phyloP scores from a whole-genome alignment of 2,113 vertebrate species.

The Zapus hudsonius region DNA sequence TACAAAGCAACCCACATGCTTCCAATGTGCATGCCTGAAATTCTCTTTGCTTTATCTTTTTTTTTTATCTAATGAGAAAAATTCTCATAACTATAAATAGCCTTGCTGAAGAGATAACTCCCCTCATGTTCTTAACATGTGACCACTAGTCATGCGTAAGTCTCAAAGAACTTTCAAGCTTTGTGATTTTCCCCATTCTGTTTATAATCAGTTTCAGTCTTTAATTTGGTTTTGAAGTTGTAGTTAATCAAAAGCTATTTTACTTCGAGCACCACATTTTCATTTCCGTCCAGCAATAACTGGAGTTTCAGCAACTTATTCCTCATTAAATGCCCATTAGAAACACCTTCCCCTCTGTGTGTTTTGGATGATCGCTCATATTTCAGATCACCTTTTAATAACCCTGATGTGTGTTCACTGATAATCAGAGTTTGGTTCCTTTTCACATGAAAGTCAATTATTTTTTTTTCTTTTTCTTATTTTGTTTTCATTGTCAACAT shows the following conservation, averaged over 20 bases:
- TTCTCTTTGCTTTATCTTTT: neutral
- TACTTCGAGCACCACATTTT: slow-evolving; percentile 82
- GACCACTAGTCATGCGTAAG: neutral
- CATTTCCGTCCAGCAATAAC: slow-evolving; percentile 86
- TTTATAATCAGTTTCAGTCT: slow-evolving; percentile 74
- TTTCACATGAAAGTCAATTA: slow-evolving; percentile 64
- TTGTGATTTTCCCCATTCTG: slow-evolving; percentile 59
- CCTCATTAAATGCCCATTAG: slow-evolving; percentile 87
- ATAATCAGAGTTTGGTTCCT: slow-evolving; percentile 75
- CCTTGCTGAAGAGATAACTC: too few species aligned
- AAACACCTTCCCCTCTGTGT: slow-evolving; percentile 85
- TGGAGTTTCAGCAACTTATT: slow-evolving; percentile 84
- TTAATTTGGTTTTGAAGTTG: slow-evolving; percentile 76
- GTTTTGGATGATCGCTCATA: slow-evolving; percentile 80
- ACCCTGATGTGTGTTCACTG: slow-evolving; percentile 52
- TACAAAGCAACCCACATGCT: neutral
- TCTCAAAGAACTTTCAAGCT: slow-evolving; percentile 37
- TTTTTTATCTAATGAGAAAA: neutral
- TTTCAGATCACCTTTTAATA: slow-evolving; percentile 78
- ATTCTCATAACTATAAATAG: neutral
- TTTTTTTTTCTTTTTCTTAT: slow-evolving; percentile 57
- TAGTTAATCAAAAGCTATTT: slow-evolving; percentile 80
- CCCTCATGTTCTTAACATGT: neutral
- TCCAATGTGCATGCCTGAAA: neutral
- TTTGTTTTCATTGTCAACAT: slow-evolving; percentile 83